Evolutionary conservation across 1,140 invertebrate genomes (phyloP), one percentile per base, ranked within the genome.

Genomic region (Brachionus koreanus): DNA sequence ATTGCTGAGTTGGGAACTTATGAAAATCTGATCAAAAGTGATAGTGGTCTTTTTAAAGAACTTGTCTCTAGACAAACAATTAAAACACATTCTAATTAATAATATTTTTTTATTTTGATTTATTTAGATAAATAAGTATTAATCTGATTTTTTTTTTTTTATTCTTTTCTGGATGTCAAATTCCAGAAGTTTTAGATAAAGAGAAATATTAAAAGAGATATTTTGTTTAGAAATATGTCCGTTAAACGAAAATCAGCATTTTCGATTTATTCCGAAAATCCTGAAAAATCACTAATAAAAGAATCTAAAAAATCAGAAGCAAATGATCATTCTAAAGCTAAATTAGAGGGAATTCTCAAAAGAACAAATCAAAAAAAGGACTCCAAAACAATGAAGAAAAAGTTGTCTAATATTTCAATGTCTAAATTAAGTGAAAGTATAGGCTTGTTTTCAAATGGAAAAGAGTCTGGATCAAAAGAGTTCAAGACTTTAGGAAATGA

Each of bases 211-310:
- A 52, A 33, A 49, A 33, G 5, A 25, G 1, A 52, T 33, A 52
- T 2, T 46, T n/a, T 3, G 19, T 29, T 37, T 29, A 49, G 13
- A 63, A 61, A 39, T 1, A 79, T 57, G 49, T 65, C 49, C 9
- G 25, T 4, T 23, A 65, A 79, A 29, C 76, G 76, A 61, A 79
- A 43, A 65, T 79, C 76, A 10, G 76, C 76, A 4, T 79, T 79
- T 79, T 57, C 76, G 13, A 25, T 79, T 25, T 79, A 79, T 79
- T 29, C 76, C 2, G 76, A 57, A 12, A 42, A 57, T 42, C 29
- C 76, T 23, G 42, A 74, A 46, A 39, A 74, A 74, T 33, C 5
- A 19, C 3, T 25, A 9, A 2, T 23, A 42, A 72, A 74, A 49
- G 43, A n/a, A 19, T 25, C 39, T 0, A 74, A 46, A 74, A 46